Evolutionary conservation across 2,797 vertebrate species (phyloP).

Genomic region (Hypotaenidia okinawae): DNA sequence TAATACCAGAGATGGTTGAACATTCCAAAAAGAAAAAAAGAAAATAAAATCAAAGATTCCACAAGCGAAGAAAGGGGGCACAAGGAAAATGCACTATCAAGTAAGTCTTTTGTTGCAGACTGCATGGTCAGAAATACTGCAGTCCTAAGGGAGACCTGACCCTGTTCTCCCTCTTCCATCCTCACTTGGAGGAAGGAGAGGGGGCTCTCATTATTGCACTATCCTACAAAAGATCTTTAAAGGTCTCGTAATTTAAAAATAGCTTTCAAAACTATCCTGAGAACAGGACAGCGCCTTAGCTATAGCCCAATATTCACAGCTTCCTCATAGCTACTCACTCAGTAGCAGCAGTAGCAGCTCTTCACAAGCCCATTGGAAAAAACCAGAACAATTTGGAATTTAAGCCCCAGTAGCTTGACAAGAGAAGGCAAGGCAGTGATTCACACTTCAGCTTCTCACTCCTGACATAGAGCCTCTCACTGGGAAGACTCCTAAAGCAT

Average conservation of each 20-base stretch:
- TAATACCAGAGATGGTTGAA: not conserved
- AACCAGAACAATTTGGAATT: not conserved
- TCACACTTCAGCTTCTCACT: slow-evolving; percentile 3
- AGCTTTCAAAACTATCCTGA: not conserved
- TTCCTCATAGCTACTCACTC: not conserved
- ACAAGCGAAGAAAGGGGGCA: not conserved
- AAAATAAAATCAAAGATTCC: not conserved
- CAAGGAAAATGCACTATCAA: not conserved
- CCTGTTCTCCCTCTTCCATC: not conserved
- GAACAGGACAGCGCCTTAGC: not conserved
- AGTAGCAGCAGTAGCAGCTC: not conserved
- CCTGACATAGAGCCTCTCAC: not conserved
- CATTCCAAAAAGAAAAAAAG: not conserved
- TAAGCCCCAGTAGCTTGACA: not conserved
- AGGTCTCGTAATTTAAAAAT: slow-evolving; percentile 17
- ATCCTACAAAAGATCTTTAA: slow-evolving; percentile 36
- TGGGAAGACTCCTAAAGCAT: not conserved
- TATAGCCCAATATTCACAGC: fast-evolving
- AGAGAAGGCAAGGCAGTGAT: not conserved
- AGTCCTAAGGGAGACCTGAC: slow-evolving; percentile 31
- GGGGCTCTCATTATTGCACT: slow-evolving; percentile 40
- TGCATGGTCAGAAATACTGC: not conserved
- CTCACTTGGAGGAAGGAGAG: not conserved
- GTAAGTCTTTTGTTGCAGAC: not conserved
- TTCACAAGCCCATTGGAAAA: slow-evolving; percentile 32